Conservation (phyloP, 2,797 vertebrate genomes). For the Gila robusta region DNA sequence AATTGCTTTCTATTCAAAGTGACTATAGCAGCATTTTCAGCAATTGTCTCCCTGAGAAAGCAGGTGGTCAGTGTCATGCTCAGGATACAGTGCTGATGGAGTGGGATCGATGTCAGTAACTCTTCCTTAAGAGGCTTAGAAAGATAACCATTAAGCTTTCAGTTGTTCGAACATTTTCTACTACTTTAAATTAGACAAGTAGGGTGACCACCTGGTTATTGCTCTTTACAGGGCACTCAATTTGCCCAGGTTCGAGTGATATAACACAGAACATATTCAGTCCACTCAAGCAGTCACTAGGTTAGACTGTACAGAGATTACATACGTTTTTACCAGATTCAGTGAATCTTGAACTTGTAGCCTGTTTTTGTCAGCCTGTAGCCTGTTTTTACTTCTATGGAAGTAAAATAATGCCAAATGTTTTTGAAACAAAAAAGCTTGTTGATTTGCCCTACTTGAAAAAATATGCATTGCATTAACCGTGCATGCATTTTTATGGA, state of each 20-base stretch:
- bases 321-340: not conserved
- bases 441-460: no score
- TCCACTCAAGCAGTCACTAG: not conserved
- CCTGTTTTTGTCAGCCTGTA: no score
- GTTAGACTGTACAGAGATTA: not conserved
- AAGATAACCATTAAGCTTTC: not conserved
- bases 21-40: slow-evolving; percentile 4
- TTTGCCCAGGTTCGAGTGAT: not conserved
- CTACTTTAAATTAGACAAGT: not conserved
- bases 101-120: not conserved
- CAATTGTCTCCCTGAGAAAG: not conserved
- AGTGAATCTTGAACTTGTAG: no score
- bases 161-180: not conserved
- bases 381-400: no score
- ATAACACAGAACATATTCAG: not conserved
- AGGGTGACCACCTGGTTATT: not conserved
- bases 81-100: slow-evolving; percentile 3
- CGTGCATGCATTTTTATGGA: no score
- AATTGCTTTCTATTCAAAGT: slow-evolving; percentile 6
- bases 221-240: not conserved
- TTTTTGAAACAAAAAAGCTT: no score
- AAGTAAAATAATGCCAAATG: no score
- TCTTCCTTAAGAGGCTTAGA: not conserved
- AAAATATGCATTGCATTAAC: no score
- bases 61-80: not conserved